A percentile compares a stretch with the other conserved stretches of the same genome.
phyloP scores from a whole-genome alignment of 2,888 invertebrate genomes.

The Perdita meconis region DNA sequence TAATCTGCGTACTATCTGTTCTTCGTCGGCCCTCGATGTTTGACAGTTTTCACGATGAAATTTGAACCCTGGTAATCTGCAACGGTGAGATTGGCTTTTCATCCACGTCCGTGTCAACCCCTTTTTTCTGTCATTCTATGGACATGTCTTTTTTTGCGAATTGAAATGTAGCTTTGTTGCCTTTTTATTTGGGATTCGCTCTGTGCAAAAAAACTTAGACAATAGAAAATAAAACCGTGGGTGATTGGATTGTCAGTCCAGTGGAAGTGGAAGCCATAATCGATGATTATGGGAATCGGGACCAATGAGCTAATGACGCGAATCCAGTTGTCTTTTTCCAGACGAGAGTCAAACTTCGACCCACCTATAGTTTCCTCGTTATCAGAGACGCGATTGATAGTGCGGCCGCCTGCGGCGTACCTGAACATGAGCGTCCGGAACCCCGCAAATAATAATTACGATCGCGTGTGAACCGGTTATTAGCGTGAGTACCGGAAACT shows the following conservation, averaged over 20 bases:
- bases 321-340: conserved; percentile 15
- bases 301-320: background rate
- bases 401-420: conserved; percentile 26
- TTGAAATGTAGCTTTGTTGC: too few relatives aligned
- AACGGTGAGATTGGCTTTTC: background rate
- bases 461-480: conserved; percentile 75
- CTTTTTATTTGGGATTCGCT: too few relatives aligned
- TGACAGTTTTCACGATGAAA: conserved; percentile 19
- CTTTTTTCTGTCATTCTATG: background rate
- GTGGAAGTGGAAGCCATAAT: too few relatives aligned
- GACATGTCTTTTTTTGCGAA: too few relatives aligned
- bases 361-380: conserved; percentile 36
- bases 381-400: conserved; percentile 49
- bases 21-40: background rate
- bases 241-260: too few relatives aligned
- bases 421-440: conserved; percentile 53
- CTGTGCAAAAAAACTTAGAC: too few relatives aligned
- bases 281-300: background rate
- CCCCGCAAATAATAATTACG: conserved; percentile 75
- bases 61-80: background rate
- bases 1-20: conserved; percentile 32
- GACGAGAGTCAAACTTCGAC: conserved; percentile 1
- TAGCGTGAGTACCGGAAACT: conserved; percentile 71
- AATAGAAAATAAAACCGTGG: too few relatives aligned
- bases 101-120: background rate